Base-by-base conservation (phyloP, 2,888 invertebrate species). In the Margaritifera margaritifera region DNA sequence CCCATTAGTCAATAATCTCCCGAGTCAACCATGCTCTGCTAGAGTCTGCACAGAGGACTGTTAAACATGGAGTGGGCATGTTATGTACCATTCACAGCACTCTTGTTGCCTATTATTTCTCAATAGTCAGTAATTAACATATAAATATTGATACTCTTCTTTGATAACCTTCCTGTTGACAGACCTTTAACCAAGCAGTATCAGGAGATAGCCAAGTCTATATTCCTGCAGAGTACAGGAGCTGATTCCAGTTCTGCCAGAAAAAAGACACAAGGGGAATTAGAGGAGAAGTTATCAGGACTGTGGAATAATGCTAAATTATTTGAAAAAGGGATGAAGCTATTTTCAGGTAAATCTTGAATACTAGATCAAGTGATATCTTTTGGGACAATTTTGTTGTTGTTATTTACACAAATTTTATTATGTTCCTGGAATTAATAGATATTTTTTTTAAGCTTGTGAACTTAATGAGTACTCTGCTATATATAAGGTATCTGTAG, bases 231-330 rank as follows among this genome's bases (percentile, higher is more conserved):
- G 71, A 92, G 94, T 24, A 91, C 94, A n/a, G 86, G 84, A 6
- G 93, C 94, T 80, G 93, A 93, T 86, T 92, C 93, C 18, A 93
- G 93, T 84, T 91, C 94, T 77, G 87, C 85, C 25, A 85, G 88
- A 55, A 93, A 95, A 78, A 95, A 95, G 88, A 94, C 94, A 1
- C 95, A 95, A 88, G 93, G 94, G 6, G 94, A 94, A 68, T 91
- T 95, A 54, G 95, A 96, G 90, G 95, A 96, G 81, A 95, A 94
- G 87, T 91, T 97, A 4, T 95, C 95, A 86, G 92, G 93, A 64
- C 90, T 95, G 4, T 87, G 90, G 84, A 86, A 85, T 50, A 90
- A 90, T 77, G 86, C 89, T 31, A 84, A 84, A 64, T 81, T 91
- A 64, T 90, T 89, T 86, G 90, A 90, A 71, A 90, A 90, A 74